Evolutionary conservation across 2,113 vertebrate species (phyloP).

Genomic region (Caracal caracal): DNA sequence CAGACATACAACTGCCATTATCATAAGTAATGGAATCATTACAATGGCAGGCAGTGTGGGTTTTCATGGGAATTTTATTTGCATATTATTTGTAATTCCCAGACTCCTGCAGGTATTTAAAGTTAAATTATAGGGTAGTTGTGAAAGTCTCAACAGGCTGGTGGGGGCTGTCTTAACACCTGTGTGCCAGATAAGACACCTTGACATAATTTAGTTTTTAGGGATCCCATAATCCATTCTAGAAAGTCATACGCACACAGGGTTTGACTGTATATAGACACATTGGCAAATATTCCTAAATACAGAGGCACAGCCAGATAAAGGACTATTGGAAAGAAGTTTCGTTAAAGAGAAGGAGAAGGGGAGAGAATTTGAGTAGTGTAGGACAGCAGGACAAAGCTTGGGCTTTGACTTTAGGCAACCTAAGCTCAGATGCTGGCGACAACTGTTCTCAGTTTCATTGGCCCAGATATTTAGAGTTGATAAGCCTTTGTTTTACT

Average conservation of each 20-base stretch:
- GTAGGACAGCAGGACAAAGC: not conserved
- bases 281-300: not conserved
- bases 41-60: slow-evolving; percentile 58
- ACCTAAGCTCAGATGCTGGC: not conserved
- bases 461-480: not conserved
- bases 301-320: not conserved
- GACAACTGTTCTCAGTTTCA: not conserved
- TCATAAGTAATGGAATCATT: slow-evolving; percentile 64
- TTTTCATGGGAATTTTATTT: slow-evolving; percentile 63
- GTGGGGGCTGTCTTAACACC: not conserved
- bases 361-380: not conserved
- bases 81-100: slow-evolving; percentile 57
- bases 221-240: not conserved
- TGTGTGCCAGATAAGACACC: slow-evolving; percentile 38
- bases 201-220: slow-evolving; percentile 59
- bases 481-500: not conserved
- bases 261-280: not conserved
- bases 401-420: not conserved
- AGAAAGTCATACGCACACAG: not conserved
- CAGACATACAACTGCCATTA: slow-evolving; percentile 57
- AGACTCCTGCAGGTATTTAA: slow-evolving; percentile 74
- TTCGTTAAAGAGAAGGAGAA: not conserved
- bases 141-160: slow-evolving; percentile 34
- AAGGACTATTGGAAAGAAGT: not conserved
- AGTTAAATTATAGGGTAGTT: slow-evolving; percentile 66